A percentile compares a stretch with the other conserved stretches of the same genome.
These are phyloP conservation scores for Lutra lutra DNA, from an alignment of 2,797 vertebrate genomes.

Conservation along the genomic window DNA sequence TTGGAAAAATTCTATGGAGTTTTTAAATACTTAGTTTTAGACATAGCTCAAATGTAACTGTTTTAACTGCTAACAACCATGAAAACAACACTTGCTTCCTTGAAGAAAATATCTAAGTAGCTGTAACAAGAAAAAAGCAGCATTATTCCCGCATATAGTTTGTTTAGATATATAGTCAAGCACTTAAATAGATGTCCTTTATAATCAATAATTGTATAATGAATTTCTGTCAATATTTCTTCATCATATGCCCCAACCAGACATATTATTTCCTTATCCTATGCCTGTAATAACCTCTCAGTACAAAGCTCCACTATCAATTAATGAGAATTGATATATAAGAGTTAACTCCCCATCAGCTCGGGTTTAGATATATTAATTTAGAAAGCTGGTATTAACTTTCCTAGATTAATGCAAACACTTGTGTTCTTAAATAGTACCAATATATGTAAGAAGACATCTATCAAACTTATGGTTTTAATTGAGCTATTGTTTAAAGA, in stretches of 20 bases:
- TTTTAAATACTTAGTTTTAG: background rate
- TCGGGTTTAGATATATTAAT: background rate
- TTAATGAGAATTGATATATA: background rate
- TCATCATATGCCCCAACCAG: background rate
- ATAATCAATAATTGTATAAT: background rate
- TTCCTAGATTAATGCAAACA: background rate
- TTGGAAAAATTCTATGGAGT: background rate
- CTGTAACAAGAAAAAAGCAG: background rate
- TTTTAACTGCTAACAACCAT: background rate
- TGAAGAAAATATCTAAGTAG: background rate
- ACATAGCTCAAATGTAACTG: background rate
- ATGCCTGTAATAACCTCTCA: background rate
- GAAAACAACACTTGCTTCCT: background rate
- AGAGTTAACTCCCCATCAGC: background rate
- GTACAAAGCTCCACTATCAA: background rate
- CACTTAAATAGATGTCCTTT: background rate
- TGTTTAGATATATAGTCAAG: background rate
- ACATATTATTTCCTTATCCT: background rate
- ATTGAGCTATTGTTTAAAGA: background rate
- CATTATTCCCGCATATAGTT: background rate
- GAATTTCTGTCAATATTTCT: background rate
- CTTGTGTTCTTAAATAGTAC: background rate
- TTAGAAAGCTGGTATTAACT: background rate
- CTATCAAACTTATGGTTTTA: background rate
- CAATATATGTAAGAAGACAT: background rate